Evolutionary conservation across 2,797 vertebrate species (phyloP).

Genomic region (Anguilla obscura): DNA sequence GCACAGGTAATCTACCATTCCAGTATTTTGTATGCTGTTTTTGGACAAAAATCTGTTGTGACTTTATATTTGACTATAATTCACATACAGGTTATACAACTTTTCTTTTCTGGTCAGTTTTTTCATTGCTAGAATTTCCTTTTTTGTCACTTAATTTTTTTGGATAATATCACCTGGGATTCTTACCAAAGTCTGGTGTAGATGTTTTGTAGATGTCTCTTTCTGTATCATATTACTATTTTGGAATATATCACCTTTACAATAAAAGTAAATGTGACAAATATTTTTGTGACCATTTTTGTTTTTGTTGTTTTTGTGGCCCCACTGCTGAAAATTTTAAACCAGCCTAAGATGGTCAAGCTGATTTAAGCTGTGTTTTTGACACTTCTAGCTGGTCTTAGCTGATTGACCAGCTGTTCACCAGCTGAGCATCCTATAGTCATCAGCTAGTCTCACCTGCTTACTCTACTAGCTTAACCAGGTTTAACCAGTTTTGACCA

Average conservation of each 20-base stretch:
- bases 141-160: slow-evolving; percentile 70
- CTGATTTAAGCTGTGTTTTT: too few relatives aligned
- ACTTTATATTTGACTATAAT: slow-evolving; percentile 66
- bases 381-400: too few relatives aligned
- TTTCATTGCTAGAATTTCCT: slow-evolving; percentile 52
- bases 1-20: slow-evolving; percentile 74
- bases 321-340: too few relatives aligned
- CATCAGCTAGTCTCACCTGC: too few relatives aligned
- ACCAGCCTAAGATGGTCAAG: too few relatives aligned
- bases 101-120: slow-evolving; percentile 65
- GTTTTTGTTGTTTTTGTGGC: not conserved
- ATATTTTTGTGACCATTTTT: slow-evolving; percentile 50
- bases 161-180: slow-evolving; percentile 75
- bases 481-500: too few relatives aligned
- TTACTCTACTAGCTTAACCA: too few relatives aligned
- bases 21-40: slow-evolving; percentile 79
- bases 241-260: slow-evolving; percentile 97
- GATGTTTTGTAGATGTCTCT: slow-evolving; percentile 83
- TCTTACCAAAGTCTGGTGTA: slow-evolving; percentile 93
- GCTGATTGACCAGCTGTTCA: too few relatives aligned
- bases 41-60: slow-evolving; percentile 61
- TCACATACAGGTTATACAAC: slow-evolving; percentile 66
- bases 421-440: too few relatives aligned
- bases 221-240: slow-evolving; percentile 84
- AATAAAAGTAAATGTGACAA: slow-evolving; percentile 82